Percentiles rank a stretch among this genome's conserved stretches.
Conservation (phyloP, 2,797 vertebrate genomes). For the Hybognathus amarus region DNA sequence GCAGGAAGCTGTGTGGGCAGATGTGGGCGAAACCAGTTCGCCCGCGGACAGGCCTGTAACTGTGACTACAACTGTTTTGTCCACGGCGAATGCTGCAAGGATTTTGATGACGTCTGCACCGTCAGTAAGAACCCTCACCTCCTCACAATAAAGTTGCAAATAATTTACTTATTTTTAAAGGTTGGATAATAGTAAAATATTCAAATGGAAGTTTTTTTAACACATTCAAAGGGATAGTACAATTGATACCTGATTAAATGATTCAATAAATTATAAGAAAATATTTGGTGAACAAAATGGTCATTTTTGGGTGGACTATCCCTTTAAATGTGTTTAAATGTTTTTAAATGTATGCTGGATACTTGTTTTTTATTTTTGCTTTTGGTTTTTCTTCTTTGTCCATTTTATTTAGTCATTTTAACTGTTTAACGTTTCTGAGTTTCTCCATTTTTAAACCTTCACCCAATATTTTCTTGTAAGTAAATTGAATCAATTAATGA, state of each 20-base stretch:
- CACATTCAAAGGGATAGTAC: too few species aligned
- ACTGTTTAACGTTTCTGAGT: not conserved
- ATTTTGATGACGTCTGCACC: constrained; percentile 84
- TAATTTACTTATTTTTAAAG: not conserved
- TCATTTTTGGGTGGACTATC: too few species aligned
- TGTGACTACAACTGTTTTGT: constrained; percentile 86
- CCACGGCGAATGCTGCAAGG: constrained; percentile 88
- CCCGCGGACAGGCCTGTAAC: constrained; percentile 82
- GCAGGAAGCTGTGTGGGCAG: constrained; percentile 85
- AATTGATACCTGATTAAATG: too few species aligned
- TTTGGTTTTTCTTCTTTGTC: not conserved
- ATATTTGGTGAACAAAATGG: too few species aligned
- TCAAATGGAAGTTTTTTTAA: not conserved
- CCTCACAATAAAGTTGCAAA: not conserved
- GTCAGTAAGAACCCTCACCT: constrained; percentile 69
- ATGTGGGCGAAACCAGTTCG: constrained; percentile 87
- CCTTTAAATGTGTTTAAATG: not conserved
- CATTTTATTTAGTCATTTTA: not conserved
- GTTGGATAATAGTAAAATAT: not conserved
- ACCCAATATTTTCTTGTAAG: not conserved
- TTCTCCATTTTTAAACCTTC: not conserved
- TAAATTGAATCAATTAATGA: not conserved
- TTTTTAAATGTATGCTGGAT: not conserved
- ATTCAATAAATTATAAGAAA: too few species aligned
- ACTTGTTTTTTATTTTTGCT: not conserved